phyloP scores from a whole-genome alignment of 2,888 invertebrate species.

The Drosophila atripex region DNA sequence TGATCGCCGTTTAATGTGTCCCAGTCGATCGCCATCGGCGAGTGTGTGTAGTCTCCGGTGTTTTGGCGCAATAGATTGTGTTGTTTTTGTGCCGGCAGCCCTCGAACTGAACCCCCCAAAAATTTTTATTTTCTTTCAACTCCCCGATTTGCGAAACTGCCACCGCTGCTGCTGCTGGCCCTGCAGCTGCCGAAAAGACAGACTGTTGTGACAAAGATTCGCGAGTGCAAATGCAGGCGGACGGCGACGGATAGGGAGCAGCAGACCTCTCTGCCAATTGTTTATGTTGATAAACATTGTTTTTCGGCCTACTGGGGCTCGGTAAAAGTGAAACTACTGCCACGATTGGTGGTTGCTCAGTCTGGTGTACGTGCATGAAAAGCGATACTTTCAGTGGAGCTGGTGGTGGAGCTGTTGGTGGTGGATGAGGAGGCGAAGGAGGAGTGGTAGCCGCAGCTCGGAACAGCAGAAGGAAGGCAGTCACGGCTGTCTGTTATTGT shows the following conservation, averaged over 20 bases:
- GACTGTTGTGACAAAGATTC: conserved; percentile 32
- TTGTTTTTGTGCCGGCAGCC: conserved; percentile 49
- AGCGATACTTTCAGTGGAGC: conserved; percentile 52
- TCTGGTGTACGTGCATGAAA: conserved; percentile 75
- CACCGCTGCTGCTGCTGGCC: conserved; percentile 3
- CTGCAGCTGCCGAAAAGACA: conserved; percentile 2
- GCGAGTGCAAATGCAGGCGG: conserved; percentile 30
- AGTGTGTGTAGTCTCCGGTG: conserved; percentile 4
- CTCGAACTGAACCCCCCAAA: conserved; percentile 17
- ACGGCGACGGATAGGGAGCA: conserved; percentile 1
- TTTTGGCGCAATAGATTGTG: conserved; percentile 1
- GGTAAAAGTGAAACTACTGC: conserved; percentile 20
- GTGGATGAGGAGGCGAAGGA: conserved; percentile 44
- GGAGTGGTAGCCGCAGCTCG: conserved; percentile 4
- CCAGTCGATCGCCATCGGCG: conserved; percentile 4
- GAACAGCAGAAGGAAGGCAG: conserved; percentile 12
- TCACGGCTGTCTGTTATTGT: conserved; percentile 60
- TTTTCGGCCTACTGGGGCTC: neutral
- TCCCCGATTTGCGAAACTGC: conserved; percentile 13
- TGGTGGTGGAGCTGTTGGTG: conserved; percentile 31
- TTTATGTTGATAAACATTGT: conserved; percentile 53
- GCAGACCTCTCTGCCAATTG: conserved; percentile 39
- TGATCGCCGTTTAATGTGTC: conserved; percentile 29
- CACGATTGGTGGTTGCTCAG: conserved; percentile 35
- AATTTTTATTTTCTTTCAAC: conserved; percentile 25